A percentile compares a stretch with the other conserved stretches of the same genome.
Evolutionary conservation across 2,797 vertebrate genomes (phyloP).

Genomic region (Pempheris klunzingeri): DNA sequence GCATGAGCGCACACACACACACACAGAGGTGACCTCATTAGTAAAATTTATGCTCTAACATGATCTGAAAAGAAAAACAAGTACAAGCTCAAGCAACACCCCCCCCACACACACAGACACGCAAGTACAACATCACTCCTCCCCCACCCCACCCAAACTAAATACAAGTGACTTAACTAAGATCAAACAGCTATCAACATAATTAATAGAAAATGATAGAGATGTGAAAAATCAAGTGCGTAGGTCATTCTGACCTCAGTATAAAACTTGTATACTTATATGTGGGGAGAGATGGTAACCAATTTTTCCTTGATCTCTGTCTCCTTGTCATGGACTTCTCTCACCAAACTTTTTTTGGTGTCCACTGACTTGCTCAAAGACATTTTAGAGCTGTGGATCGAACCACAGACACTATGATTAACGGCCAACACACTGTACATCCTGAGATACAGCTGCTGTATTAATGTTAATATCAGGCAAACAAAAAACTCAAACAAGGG

Average conservation of each 20-base stretch:
- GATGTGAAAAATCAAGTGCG: too few species aligned
- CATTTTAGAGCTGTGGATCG: background rate
- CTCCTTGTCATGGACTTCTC: background rate
- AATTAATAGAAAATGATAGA: too few species aligned
- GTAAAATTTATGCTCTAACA: background rate
- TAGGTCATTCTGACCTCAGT: background rate
- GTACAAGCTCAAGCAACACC: background rate
- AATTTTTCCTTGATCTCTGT: background rate
- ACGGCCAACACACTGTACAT: background rate
- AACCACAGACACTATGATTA: background rate
- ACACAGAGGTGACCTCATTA: background rate
- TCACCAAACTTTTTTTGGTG: background rate
- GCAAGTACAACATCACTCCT: too few species aligned
- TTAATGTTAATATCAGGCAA: background rate
- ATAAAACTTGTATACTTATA: background rate
- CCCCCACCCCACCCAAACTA: too few species aligned
- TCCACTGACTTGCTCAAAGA: background rate
- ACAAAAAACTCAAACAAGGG: constrained; percentile 11
- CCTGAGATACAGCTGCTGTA: background rate
- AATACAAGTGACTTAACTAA: too few species aligned
- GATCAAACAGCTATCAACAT: too few species aligned
- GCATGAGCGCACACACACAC: constrained; percentile 22
- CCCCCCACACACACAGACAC: constrained; percentile 2
- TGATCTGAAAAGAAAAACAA: background rate
- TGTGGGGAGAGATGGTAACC: background rate